phyloP scores from a whole-genome alignment of 2,888 invertebrate species.

The Amblyjoppa proteus region DNA sequence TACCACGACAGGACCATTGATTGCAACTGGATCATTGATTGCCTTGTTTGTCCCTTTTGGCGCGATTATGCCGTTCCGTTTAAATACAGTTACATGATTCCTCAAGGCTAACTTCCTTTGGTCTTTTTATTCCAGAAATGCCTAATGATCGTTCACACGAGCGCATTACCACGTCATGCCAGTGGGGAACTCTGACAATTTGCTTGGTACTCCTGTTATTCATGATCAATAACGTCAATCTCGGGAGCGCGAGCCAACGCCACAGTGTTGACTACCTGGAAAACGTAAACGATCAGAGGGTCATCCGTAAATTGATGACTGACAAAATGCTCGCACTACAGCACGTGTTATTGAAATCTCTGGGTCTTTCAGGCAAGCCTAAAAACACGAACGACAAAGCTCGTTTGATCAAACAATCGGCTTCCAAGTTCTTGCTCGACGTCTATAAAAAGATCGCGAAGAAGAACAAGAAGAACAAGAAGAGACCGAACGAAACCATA shows the following conservation, averaged over 20 bases:
- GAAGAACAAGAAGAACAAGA: too few species aligned
- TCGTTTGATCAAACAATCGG: constrained; percentile 87
- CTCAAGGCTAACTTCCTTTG: not conserved
- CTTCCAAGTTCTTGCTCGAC: constrained; percentile 86
- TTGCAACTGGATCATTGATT: too few species aligned
- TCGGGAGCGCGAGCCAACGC: not conserved
- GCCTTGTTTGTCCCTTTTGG: too few species aligned
- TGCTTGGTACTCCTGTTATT: constrained; percentile 9
- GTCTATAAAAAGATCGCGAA: too few species aligned
- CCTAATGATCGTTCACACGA: not conserved
- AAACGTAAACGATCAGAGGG: constrained; percentile 93
- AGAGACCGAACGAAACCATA: not conserved
- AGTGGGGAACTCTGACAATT: not conserved
- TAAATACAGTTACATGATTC: not conserved
- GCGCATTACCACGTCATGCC: not conserved
- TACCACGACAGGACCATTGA: too few species aligned
- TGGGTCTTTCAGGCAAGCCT: constrained; percentile 93
- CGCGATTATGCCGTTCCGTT: too few species aligned
- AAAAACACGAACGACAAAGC: constrained; percentile 80
- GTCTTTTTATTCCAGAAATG: not conserved
- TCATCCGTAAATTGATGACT: constrained; percentile 90
- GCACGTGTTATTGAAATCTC: constrained; percentile 92
- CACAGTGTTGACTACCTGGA: constrained; percentile 90
- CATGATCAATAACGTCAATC: not conserved
- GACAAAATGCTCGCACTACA: constrained; percentile 91